These are phyloP conservation scores for Hypotaenidia philippensis DNA, from an alignment of 2,797 vertebrate species.

Conservation along the genomic window DNA sequence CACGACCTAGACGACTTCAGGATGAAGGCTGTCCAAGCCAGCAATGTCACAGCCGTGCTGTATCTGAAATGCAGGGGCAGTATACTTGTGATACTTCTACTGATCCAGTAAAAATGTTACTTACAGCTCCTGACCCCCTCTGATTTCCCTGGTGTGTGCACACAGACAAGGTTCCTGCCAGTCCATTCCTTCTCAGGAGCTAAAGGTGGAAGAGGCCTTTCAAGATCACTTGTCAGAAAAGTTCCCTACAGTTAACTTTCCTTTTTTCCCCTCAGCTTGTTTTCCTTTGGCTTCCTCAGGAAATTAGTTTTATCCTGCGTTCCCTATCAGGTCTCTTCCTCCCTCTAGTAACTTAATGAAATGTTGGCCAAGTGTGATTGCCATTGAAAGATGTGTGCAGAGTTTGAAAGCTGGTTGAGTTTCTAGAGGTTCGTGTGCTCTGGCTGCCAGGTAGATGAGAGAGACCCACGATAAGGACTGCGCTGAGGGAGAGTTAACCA, in stretches of 20 bases:
- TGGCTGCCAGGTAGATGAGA: conserved; percentile 12
- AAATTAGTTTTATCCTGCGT: conserved; percentile 25
- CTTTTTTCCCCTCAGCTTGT: neutral
- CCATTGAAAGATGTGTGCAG: neutral
- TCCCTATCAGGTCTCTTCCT: neutral
- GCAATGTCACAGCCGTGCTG: neutral
- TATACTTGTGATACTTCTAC: neutral
- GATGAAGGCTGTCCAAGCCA: neutral
- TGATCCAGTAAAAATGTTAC: neutral
- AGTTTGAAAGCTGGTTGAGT: neutral
- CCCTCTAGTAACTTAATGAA: neutral
- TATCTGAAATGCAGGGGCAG: neutral
- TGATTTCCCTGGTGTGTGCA: neutral
- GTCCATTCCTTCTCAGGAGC: neutral
- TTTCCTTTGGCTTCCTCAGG: conserved; percentile 1
- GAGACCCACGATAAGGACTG: neutral
- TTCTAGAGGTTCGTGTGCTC: neutral
- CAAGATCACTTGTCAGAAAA: neutral
- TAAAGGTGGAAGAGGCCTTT: conserved; percentile 4
- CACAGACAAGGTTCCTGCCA: neutral
- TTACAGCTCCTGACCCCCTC: neutral
- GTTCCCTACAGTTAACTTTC: neutral
- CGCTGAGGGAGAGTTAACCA: neutral
- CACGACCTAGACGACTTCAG: neutral
- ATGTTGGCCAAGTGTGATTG: neutral